A percentile compares a stretch with the other conserved stretches of the same genome.
phyloP scores from a whole-genome alignment of 2,113 vertebrate species.

The Donacobius atricapilla region DNA sequence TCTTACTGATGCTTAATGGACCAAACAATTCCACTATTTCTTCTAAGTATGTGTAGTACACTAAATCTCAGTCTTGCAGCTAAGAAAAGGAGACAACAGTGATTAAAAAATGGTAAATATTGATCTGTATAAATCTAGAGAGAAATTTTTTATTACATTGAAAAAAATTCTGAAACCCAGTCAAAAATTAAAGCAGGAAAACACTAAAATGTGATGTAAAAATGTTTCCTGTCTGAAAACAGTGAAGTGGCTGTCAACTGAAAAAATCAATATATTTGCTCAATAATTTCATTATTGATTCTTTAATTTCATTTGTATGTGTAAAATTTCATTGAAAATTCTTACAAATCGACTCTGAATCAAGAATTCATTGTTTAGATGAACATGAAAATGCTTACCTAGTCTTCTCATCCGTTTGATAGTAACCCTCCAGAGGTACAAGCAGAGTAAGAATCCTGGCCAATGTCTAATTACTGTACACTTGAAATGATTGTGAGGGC shows the following conservation, averaged over 20 bases:
- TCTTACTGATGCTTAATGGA: neutral
- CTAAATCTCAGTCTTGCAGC: neutral
- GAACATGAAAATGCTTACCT: neutral
- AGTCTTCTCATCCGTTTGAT: neutral
- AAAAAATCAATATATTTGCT: neutral
- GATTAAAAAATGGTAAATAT: neutral
- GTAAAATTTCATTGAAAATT: neutral
- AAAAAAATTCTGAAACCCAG: neutral
- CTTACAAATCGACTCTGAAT: neutral
- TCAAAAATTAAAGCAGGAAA: neutral
- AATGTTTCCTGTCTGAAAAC: neutral
- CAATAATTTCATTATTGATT: neutral
- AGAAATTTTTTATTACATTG: neutral
- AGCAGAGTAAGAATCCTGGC: neutral
- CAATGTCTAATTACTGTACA: neutral
- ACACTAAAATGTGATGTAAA: neutral
- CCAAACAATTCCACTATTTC: neutral
- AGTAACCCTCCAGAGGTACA: neutral
- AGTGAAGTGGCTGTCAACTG: neutral
- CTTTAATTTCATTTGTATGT: neutral
- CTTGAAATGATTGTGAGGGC: neutral
- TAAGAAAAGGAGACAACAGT: neutral
- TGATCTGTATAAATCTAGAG: neutral
- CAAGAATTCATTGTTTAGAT: neutral
- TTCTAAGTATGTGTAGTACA: neutral